Percentiles rank a stretch among this genome's conserved stretches.
These are phyloP conservation scores for Polia nebulosa DNA, from an alignment of 2,888 invertebrate species.

Conservation along the genomic window DNA sequence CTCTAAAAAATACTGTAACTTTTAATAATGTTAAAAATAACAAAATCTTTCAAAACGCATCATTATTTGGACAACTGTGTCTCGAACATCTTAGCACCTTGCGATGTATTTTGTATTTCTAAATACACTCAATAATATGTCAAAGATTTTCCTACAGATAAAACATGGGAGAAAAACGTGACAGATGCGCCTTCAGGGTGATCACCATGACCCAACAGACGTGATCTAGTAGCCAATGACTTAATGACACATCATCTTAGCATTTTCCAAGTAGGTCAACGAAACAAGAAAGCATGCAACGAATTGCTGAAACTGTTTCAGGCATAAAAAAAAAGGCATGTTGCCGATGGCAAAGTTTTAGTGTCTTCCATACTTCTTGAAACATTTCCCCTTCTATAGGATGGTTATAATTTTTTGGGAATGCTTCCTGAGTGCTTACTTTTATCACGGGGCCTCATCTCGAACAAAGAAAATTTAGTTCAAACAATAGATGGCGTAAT, in stretches of 20 bases:
- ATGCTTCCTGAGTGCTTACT: too few species aligned
- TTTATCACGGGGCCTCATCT: too few species aligned
- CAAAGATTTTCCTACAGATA: constrained; percentile 47
- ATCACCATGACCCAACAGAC: constrained; percentile 53
- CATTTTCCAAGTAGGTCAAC: constrained; percentile 6
- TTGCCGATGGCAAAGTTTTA: too few species aligned
- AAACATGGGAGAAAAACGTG: constrained; percentile 39
- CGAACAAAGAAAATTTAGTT: too few species aligned
- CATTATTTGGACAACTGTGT: not conserved
- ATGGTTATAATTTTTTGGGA: too few species aligned
- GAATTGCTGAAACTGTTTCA: not conserved
- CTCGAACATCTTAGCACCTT: not conserved
- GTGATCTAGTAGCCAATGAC: constrained; percentile 53
- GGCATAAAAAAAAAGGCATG: too few species aligned
- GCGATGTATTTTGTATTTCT: constrained; percentile 18
- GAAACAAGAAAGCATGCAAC: not conserved
- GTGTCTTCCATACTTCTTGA: too few species aligned
- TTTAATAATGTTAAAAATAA: too few species aligned
- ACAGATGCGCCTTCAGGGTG: constrained; percentile 49
- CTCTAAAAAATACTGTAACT: too few species aligned
- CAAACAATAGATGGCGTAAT: too few species aligned
- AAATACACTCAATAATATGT: constrained; percentile 18
- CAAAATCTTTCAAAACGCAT: too few species aligned
- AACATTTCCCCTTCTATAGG: too few species aligned
- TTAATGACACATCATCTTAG: constrained; percentile 33